phyloP scores from a whole-genome alignment of 2,888 invertebrate species.

The Melipona bicolor region DNA sequence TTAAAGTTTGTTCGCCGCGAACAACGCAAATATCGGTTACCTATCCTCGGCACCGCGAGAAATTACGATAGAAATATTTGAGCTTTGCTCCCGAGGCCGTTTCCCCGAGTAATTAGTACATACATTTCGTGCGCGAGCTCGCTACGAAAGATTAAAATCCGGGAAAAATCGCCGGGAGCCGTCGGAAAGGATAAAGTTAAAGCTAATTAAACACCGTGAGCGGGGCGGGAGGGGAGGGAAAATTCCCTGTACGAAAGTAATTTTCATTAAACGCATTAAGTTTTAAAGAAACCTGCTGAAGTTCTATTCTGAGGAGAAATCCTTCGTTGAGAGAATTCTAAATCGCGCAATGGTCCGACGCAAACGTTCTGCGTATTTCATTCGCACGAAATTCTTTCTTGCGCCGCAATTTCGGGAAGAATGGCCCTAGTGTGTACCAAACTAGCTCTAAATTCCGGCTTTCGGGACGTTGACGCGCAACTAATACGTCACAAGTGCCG shows the following conservation, averaged over 20 bases:
- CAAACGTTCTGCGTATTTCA: not conserved
- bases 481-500: too few relatives aligned
- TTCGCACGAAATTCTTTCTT: not conserved
- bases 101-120: not conserved
- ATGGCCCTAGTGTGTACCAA: not conserved
- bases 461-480: not conserved
- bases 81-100: not conserved
- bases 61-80: not conserved
- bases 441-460: not conserved
- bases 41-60: not conserved
- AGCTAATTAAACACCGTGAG: not conserved
- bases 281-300: not conserved
- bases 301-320: too few relatives aligned
- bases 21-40: not conserved
- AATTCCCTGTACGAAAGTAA: not conserved
- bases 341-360: too few relatives aligned
- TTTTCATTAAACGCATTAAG: not conserved
- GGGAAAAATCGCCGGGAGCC: not conserved
- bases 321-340: constrained; percentile 1
- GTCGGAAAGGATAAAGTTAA: constrained; percentile 3
- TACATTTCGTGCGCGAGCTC: not conserved
- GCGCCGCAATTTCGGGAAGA: not conserved
- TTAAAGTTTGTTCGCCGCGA: not conserved
- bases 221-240: not conserved
- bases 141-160: not conserved